Base-by-base conservation (phyloP, 2,113 vertebrate species). In the Mustelus asterias region DNA sequence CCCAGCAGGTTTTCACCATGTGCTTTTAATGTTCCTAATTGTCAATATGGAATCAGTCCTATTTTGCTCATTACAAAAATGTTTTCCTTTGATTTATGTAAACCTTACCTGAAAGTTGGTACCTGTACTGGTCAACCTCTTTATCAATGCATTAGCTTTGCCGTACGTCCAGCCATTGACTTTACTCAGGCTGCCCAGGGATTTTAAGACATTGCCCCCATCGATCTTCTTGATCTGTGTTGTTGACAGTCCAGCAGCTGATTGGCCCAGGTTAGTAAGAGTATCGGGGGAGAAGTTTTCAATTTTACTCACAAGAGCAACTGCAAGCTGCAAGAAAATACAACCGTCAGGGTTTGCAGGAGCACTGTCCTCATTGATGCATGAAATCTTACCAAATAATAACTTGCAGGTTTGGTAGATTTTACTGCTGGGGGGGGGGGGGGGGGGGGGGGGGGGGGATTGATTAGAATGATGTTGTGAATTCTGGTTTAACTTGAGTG, bases 41-140 rank as follows among this genome's bases (percentile, higher is more conserved):
- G 44, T 3, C 26, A 48, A 72, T 54, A 26, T 72, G 67, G 1
- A 48, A 72, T 92, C 60, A 20, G 88, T 92, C 33, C 29, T 63
- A 63, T 92, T 63, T n/a, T n/a, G 26, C 63, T 33, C 14, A 92
- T 65, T 33, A 65, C 4, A 83, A 60, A 10, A 58, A 88, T 18
- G 41, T 14, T 86, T 54, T 41, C 1, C 24, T 44, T 94, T 44
- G 41, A 72, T 72, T 72, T 44, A 54, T 14, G 44, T 95, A 44
- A 48, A 70, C 24, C 88, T 95, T 96, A 96, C 96, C 96, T 94
- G 83, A 78, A 95, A 96, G 72, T 92, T 33, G 48, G 8, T 76
- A 95, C 69, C 7, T 9, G 72, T 63, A 63, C 9, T 63, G 60
- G 60, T n/a, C 8, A 96, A 72, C 67, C 96, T 96, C 20, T 5